Conservation (phyloP, 2,113 vertebrate genomes). For the Oreochromis niloticus region DNA sequence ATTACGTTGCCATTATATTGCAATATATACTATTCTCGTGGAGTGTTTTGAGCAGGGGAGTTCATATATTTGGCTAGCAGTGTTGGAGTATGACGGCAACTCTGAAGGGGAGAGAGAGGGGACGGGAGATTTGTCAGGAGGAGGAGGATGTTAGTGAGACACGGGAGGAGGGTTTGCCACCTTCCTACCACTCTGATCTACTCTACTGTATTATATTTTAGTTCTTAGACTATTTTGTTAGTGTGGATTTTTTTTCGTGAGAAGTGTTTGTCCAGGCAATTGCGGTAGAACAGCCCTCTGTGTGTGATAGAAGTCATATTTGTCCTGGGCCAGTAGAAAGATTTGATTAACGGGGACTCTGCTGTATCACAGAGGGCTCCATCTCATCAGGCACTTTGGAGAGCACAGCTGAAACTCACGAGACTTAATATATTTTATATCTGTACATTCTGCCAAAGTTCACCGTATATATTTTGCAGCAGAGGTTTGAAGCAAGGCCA, state of each 20-base stretch:
- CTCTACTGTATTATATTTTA: slow-evolving; percentile 49
- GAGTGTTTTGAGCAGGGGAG: slow-evolving; percentile 42
- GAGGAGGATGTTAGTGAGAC: background rate
- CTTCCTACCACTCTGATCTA: slow-evolving; percentile 1
- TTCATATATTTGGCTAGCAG: slow-evolving; percentile 5
- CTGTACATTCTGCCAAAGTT: slow-evolving; percentile 47
- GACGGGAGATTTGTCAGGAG: background rate
- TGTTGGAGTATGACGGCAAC: background rate
- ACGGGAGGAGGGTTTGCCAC: background rate
- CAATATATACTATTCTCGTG: slow-evolving; percentile 67
- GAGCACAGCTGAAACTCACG: slow-evolving; percentile 6
- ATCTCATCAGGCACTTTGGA: slow-evolving; percentile 26
- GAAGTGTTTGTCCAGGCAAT: slow-evolving; percentile 13
- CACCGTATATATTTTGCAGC: background rate
- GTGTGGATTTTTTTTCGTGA: slow-evolving; percentile 20
- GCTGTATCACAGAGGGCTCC: slow-evolving; percentile 12
- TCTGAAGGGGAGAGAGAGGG: background rate
- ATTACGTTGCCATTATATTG: slow-evolving; percentile 67
- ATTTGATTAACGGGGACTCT: background rate
- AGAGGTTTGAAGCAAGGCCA: background rate
- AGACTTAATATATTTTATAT: slow-evolving; percentile 37
- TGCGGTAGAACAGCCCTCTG: background rate
- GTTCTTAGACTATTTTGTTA: slow-evolving; percentile 24
- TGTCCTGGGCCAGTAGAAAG: slow-evolving; percentile 11
- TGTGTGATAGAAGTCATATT: slow-evolving; percentile 42